Evolutionary conservation across 2,113 vertebrate genomes (phyloP).

Genomic region (Pipra filicauda): DNA sequence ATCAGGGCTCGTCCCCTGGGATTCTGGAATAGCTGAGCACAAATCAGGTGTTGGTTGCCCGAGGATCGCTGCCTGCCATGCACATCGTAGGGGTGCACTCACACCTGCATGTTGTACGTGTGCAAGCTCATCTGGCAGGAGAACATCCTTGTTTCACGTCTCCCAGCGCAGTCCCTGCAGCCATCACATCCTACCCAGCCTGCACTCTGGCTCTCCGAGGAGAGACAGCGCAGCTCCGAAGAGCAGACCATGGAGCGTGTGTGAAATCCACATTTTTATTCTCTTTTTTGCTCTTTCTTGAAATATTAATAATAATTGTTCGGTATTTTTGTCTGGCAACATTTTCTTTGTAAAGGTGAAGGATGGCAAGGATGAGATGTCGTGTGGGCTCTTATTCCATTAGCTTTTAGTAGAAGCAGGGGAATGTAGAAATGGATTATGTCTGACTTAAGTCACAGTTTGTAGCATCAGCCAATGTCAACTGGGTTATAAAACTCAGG

Average conservation of each 20-base stretch:
- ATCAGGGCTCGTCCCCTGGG: background rate
- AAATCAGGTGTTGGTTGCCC: fast-evolving
- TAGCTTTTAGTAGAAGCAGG: background rate
- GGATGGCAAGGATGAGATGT: background rate
- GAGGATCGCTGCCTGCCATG: background rate
- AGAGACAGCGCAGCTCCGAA: background rate
- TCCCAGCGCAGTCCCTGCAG: background rate
- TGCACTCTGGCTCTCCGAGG: background rate
- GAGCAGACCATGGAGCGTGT: fast-evolving
- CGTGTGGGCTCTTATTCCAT: fast-evolving
- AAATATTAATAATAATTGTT: background rate
- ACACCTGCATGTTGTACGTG: fast-evolving
- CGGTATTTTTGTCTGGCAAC: background rate
- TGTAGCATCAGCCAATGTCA: background rate
- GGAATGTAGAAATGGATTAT: background rate
- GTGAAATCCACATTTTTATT: background rate
- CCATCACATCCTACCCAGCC: background rate
- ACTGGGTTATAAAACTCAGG: background rate
- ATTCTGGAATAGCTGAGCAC: background rate
- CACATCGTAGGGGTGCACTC: fast-evolving
- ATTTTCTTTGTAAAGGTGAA: background rate
- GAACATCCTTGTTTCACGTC: background rate
- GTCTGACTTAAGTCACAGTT: background rate
- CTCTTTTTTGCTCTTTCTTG: background rate
- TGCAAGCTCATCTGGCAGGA: background rate